Percentiles rank a stretch among this genome's conserved stretches.
Evolutionary conservation across 2,113 vertebrate species (phyloP).

Genomic region (Thryonomys swinderianus): DNA sequence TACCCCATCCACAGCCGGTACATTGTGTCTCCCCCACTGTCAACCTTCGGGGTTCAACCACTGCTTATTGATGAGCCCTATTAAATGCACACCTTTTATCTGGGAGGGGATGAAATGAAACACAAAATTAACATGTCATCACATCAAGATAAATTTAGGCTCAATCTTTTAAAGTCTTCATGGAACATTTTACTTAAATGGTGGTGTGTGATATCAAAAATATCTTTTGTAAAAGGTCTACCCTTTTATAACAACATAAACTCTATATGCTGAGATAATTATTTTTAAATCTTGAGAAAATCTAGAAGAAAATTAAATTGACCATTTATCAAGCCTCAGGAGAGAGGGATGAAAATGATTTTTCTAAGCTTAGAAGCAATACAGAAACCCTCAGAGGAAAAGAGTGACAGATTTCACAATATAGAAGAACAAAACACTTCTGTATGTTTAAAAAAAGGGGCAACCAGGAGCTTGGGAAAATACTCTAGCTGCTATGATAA

Average conservation of each 20-base stretch:
- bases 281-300: constrained; percentile 72
- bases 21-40: background rate
- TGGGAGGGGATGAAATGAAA: background rate
- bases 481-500: background rate
- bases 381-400: constrained; percentile 60
- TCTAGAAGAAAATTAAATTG: constrained; percentile 75
- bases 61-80: background rate
- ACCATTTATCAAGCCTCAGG: constrained; percentile 71
- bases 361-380: constrained; percentile 70
- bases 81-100: background rate
- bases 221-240: constrained; percentile 13
- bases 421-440: constrained; percentile 54
- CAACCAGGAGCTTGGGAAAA: constrained; percentile 47
- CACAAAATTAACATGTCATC: background rate
- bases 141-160: constrained; percentile 12
- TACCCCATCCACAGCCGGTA: background rate
- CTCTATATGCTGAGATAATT: constrained; percentile 63
- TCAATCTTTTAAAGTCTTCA: constrained; percentile 20
- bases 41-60: background rate
- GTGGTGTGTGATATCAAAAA: constrained; percentile 9
- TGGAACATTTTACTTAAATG: constrained; percentile 46
- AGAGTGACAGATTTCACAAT: constrained; percentile 54
- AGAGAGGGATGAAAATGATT: constrained; percentile 63
- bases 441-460: background rate
- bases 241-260: constrained; percentile 37